Conservation (phyloP, 2,113 vertebrate species). For the Apeltes quadracus region DNA sequence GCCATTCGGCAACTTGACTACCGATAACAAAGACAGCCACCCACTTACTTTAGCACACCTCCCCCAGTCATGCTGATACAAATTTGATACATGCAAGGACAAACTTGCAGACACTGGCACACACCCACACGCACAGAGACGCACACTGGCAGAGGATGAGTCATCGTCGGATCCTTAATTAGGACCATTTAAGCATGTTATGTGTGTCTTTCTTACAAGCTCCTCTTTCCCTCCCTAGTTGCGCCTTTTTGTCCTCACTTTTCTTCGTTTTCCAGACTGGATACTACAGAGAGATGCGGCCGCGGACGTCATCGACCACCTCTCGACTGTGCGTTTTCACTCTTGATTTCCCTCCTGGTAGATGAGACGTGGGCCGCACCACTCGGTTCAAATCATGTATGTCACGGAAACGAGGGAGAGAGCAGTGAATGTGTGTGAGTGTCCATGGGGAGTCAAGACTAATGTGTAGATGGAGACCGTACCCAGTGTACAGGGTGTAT, state of each 20-base stretch:
- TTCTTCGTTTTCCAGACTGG: slow-evolving; percentile 26
- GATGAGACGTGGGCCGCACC: slow-evolving; percentile 8
- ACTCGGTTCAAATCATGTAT: slow-evolving; percentile 35
- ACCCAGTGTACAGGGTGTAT: background rate
- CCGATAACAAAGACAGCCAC: slow-evolving; percentile 3
- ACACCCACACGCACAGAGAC: slow-evolving; percentile 9
- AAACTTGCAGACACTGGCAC: slow-evolving; percentile 24
- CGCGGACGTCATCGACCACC: slow-evolving; percentile 10
- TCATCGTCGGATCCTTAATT: slow-evolving; percentile 58
- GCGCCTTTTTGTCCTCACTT: slow-evolving; percentile 37
- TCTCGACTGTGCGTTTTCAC: slow-evolving; percentile 25
- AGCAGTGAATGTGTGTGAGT: slow-evolving; percentile 23
- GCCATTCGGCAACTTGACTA: background rate
- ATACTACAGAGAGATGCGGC: slow-evolving; percentile 50
- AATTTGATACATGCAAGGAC: slow-evolving; percentile 54
- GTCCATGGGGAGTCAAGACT: background rate
- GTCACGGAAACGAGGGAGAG: slow-evolving; percentile 4
- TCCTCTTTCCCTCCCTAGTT: slow-evolving; percentile 41
- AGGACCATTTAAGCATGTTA: slow-evolving; percentile 69
- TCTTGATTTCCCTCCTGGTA: slow-evolving; percentile 22
- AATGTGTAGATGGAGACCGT: background rate
- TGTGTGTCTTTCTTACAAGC: slow-evolving; percentile 52
- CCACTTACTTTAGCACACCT: slow-evolving; percentile 49
- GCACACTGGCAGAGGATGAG: slow-evolving; percentile 35
- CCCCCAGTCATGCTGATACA: slow-evolving; percentile 45